These are phyloP conservation scores for Rhagium mordax DNA, from an alignment of 2,888 invertebrate genomes.

Conservation along the genomic window DNA sequence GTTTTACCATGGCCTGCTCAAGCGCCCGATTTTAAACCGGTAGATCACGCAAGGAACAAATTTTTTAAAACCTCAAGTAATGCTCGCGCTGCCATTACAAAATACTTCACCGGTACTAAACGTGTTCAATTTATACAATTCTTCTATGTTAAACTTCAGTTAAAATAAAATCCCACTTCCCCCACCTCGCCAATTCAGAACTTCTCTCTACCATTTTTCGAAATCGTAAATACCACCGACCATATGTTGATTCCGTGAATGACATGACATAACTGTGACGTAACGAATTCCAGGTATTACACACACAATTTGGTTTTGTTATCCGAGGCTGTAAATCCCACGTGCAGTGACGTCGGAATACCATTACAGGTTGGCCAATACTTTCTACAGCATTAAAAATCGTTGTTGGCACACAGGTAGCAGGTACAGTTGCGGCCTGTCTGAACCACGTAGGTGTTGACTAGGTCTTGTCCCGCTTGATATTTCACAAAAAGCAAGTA, in stretches of 20 bases:
- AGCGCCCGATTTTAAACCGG: no score
- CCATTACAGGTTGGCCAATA: conserved; percentile 13
- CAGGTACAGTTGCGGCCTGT: conserved; percentile 11
- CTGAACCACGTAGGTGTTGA: conserved; percentile 29
- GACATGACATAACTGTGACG: conserved; percentile 19
- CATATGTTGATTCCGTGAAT: conserved; percentile 29
- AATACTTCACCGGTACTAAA: no score
- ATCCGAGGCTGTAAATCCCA: conserved; percentile 43
- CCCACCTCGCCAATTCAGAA: not conserved
- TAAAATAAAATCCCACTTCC: no score
- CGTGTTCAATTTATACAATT: no score
- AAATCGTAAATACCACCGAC: conserved; percentile 16
- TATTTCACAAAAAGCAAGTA: conserved; percentile 10
- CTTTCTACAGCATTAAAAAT: conserved; percentile 29
- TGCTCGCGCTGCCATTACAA: no score
- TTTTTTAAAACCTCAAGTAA: no score
- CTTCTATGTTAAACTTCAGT: no score
- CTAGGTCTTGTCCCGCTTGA: conserved; percentile 24
- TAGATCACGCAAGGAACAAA: no score
- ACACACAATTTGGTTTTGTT: conserved; percentile 35
- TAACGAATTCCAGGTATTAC: conserved; percentile 27
- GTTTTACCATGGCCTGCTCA: no score
- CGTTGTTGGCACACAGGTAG: not conserved
- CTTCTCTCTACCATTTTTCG: not conserved
- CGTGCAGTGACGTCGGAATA: conserved; percentile 34